Evolutionary conservation across 2,888 invertebrate species (phyloP).

Genomic region (Drosophila kokeensis): DNA sequence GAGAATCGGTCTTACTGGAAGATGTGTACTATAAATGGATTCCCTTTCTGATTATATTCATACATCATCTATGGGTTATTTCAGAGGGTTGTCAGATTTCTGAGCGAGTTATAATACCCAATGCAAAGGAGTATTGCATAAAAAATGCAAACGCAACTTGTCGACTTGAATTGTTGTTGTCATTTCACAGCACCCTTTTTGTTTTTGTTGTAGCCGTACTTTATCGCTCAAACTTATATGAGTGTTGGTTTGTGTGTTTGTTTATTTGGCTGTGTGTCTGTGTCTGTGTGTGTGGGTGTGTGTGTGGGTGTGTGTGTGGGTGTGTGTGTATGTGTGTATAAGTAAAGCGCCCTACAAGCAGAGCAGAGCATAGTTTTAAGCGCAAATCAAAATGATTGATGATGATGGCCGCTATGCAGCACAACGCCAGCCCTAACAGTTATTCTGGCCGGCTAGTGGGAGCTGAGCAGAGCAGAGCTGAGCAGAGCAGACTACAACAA

Average conservation of each 20-base stretch:
- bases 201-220: slow-evolving; percentile 40
- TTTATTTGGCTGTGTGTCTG: slow-evolving; percentile 6
- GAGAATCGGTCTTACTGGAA: neutral
- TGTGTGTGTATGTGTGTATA: slow-evolving; percentile 9
- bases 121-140: neutral
- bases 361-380: slow-evolving; percentile 72
- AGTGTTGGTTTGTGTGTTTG: slow-evolving; percentile 4
- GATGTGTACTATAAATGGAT: neutral
- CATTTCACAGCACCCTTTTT: slow-evolving; percentile 50
- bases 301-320: slow-evolving; percentile 3
- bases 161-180: slow-evolving; percentile 78
- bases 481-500: slow-evolving; percentile 39
- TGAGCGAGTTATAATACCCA: slow-evolving; percentile 8
- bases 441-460: slow-evolving; percentile 19
- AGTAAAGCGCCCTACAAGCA: slow-evolving; percentile 26
- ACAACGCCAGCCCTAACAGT: slow-evolving; percentile 31
- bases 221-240: slow-evolving; percentile 34
- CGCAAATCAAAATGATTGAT: slow-evolving; percentile 80
- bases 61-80: neutral
- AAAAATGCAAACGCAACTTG: slow-evolving; percentile 70
- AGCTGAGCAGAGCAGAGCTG: neutral
- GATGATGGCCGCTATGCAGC: slow-evolving; percentile 70
- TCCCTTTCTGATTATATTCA: neutral
- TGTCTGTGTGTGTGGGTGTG: slow-evolving; percentile 1
- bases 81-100: neutral